phyloP scores from a whole-genome alignment of 2,113 vertebrate genomes.

The Hyaena hyaena region DNA sequence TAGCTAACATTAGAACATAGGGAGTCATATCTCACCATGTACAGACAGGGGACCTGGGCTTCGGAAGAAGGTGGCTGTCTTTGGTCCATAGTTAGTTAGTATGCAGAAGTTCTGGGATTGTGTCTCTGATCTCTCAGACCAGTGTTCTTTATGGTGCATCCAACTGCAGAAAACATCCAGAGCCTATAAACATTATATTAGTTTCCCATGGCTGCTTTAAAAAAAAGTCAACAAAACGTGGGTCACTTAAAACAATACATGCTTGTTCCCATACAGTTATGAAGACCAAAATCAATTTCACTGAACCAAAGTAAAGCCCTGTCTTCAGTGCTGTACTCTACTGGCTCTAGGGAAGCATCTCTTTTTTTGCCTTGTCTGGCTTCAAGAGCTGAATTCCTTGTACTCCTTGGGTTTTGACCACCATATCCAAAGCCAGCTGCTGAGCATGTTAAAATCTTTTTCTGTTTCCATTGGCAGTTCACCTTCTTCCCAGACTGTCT shows the following conservation, averaged over 20 bases:
- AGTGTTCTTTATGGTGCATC: not conserved
- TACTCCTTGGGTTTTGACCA: not conserved
- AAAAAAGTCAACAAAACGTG: not conserved
- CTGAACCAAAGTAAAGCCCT: not conserved
- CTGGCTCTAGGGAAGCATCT: rapidly evolving
- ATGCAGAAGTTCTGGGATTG: too few relatives aligned
- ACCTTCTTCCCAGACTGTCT: not conserved
- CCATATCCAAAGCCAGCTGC: not conserved
- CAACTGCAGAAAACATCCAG: not conserved
- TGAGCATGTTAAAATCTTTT: not conserved
- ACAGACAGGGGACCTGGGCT: not conserved
- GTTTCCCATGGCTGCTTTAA: not conserved
- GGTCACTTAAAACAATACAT: not conserved
- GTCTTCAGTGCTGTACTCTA: rapidly evolving
- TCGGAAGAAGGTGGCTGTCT: not conserved
- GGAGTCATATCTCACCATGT: rapidly evolving
- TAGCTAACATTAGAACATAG: not conserved
- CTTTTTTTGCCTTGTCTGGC: too few relatives aligned
- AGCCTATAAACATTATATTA: not conserved
- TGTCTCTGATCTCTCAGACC: not conserved
- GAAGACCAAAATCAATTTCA: not conserved
- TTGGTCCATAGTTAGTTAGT: not conserved
- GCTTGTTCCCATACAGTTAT: not conserved
- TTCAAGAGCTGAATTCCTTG: not conserved
- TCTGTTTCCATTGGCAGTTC: not conserved